A percentile compares a stretch with the other conserved stretches of the same genome.
These are phyloP conservation scores for Apostichopus leukothele DNA, from an alignment of 53 echinoderm and acorn worm genomes.

Conservation along the genomic window DNA sequence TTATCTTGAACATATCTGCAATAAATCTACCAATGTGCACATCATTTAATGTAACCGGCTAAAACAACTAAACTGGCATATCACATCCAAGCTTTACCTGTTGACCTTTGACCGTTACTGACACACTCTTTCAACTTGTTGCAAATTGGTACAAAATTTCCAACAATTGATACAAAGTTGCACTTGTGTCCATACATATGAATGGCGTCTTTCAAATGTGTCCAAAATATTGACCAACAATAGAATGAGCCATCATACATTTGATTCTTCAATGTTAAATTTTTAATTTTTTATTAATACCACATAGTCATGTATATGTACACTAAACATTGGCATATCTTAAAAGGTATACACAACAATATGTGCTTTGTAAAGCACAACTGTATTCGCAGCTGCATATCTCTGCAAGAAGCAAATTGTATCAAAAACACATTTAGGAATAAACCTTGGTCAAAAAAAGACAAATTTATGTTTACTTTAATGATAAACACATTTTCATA, in stretches of 20 bases:
- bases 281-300: too few species aligned
- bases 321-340: constrained; percentile 10
- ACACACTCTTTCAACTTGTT: too few species aligned
- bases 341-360: constrained; percentile 1
- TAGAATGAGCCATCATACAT: too few species aligned
- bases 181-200: too few species aligned
- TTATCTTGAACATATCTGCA: too few species aligned
- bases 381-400: constrained; percentile 21
- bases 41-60: neutral
- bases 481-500: neutral
- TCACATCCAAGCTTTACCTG: neutral
- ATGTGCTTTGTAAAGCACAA: neutral
- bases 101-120: too few species aligned
- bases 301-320: constrained; percentile 9
- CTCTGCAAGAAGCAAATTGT: constrained; percentile 4
- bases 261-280: too few species aligned
- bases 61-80: neutral
- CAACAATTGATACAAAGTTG: too few species aligned
- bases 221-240: too few species aligned
- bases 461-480: neutral
- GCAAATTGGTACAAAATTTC: too few species aligned
- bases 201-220: too few species aligned
- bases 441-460: neutral
- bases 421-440: neutral
- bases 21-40: too few species aligned